Base-by-base conservation (phyloP, 2,113 vertebrate species). In the Bufo gargarizans region DNA sequence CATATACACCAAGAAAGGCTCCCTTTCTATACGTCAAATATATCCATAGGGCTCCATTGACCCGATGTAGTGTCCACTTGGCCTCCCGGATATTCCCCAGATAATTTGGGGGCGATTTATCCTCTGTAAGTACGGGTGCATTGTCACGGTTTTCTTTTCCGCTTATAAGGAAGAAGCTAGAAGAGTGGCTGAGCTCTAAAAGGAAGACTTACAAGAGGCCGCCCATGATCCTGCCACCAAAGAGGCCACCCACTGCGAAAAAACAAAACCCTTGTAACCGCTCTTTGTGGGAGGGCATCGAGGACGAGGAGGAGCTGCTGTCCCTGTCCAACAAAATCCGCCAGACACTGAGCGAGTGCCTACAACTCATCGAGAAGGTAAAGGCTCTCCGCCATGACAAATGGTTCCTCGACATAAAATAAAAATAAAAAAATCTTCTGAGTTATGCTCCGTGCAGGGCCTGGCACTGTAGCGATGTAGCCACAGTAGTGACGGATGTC, bases 181-280 rank as follows among this genome's bases (percentile, higher is more conserved):
- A 97, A 90, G 96, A 97, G 72, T 99, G 98, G 98, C 81, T 96
- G 47, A 93, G 94, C 61, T 91, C 96, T 20, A 97, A 94, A 84
- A 96, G 98, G 1, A 97, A 96, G 91, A 92, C 91, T 0, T 99
- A 99, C 92, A 99, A 99, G 86, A 96, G 97, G 2, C 98, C 98
- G 0, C 95, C 98, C 0, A 97, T 99, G 97, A 88, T 10, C 0
- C 86, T 94, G 47, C 93, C 93, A 22, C 90, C 91, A 11, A 93
- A 95, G 83, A 88, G 89, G 17, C 88, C 91, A 8, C 17, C 77
- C 19, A 88, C 91, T 77, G 33, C 71, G 8, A 77, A 77, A 50
- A 88, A 61, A 9, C 47, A 6, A 33, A 91, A 92, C 33, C 91
- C 92, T 56, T 91, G 91, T 0, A 86, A 91, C 20, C 90, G 91